Percentiles rank a stretch among this genome's conserved stretches.
phyloP scores from a whole-genome alignment of 1,140 invertebrate species.

The Adelges cooleyi region DNA sequence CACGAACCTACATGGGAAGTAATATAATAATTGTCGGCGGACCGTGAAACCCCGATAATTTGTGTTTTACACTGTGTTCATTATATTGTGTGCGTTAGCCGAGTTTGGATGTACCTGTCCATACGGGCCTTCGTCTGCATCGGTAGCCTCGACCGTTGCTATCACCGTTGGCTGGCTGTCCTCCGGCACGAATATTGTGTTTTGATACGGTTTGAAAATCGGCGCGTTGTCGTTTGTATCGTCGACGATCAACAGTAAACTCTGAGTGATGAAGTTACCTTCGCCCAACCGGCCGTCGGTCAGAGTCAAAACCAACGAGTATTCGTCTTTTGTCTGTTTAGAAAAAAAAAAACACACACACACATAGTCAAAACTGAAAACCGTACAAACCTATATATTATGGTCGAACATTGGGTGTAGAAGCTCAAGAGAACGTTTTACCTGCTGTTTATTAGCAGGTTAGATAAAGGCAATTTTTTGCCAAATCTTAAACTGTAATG shows the following conservation, averaged over 20 bases:
- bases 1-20: no score
- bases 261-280: constrained; percentile 81
- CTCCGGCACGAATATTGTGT: constrained; percentile 66
- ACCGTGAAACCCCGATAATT: constrained; percentile 21
- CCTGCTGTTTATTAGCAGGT: no score
- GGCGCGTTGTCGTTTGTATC: constrained; percentile 87
- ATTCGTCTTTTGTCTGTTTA: constrained; percentile 65
- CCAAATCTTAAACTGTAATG: no score
- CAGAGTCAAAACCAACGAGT: constrained; percentile 73
- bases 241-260: constrained; percentile 73
- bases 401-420: no score
- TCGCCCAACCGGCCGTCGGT: constrained; percentile 78
- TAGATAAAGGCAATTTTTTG: no score
- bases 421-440: no score
- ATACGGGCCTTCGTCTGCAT: constrained; percentile 80
- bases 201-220: constrained; percentile 72
- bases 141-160: constrained; percentile 71
- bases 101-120: constrained; percentile 62
- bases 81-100: background rate
- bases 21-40: background rate
- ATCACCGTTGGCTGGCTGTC: constrained; percentile 60
- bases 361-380: no score
- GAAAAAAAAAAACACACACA: background rate
- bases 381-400: no score
- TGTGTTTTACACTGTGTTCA: background rate